Base-by-base conservation (phyloP, 2,797 vertebrate species). In the Neosalanx taihuensis region DNA sequence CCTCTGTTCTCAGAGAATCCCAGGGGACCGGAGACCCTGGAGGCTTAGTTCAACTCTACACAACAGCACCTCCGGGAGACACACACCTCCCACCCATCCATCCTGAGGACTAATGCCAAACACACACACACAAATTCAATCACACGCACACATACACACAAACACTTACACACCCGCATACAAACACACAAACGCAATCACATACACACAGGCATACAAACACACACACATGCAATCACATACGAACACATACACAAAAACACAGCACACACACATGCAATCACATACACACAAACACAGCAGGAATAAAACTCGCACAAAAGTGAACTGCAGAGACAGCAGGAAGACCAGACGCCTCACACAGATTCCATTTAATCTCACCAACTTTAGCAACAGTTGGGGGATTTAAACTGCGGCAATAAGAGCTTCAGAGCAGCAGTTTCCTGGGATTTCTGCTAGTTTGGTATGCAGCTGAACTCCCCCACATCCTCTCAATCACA, bases 291-390 rank as follows among this genome's bases (percentile, higher is more conserved):
- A 70, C 23, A 26, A 26, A 26, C 23, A 26, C 23, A 26, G 23
- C 23, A 69, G 13, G 67, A n/a, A 60, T 71, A 64, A 5, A 18
- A 61, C 33, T 63, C 57, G 61, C 29, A 69, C 64, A 37, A 41
- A 5, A 73, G 71, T 18, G 53, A 76, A 85, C 59, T 86, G 81
- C 84, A 80, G 75, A 79, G 66, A 70, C 58, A 37, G 73, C 65
- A 18, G 57, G 76, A 70, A 72, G 56, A 71, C 67, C 63, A 76
- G 79, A 76, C 26, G 46, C 58, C 66, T 69, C 69, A 49, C 1
- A 62, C 78, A 13, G 13, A 64, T 79, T 74, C 62, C 29, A 12
- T 77, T 35, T 18, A 66, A 72, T 80, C 79, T 71, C 60, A 59
- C 71, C 78, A 64, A 41, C 3, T 66, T 78, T 75, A 81, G 80